Base-by-base conservation (phyloP, 2,888 invertebrate species). In the Tachina fera region DNA sequence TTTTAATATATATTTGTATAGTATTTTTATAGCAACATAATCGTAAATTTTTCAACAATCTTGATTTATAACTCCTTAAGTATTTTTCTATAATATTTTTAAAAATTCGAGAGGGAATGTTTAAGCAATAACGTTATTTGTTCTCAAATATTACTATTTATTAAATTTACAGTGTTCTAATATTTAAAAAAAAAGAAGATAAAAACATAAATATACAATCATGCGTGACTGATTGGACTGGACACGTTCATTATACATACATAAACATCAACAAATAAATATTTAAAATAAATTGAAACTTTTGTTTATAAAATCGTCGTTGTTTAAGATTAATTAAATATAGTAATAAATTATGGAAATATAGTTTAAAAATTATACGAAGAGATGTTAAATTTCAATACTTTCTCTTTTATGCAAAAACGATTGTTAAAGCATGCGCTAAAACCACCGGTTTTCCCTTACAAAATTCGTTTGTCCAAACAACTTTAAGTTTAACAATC, bases 211-310 rank as follows among this genome's bases (percentile, higher is more conserved):
- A 71, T 22, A 76, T 63, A 39, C 53, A 71, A 71, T 49, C 61
- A 71, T 31, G 0, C 31, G 31, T 14, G 31, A 47, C 0, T 75
- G 53, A 60, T 65, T 67, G 51, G 43, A 53, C 5, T 31, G 31
- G 31, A 31, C 31, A 31, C 9, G 47, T 39, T 58, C 41, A 84
- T 78, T 14, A 67, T 75, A 77, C 53, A 85, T 61, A 72, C 53
- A 85, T 61, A 72, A 72, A 61, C 82, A 61, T 83, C 63, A 82
- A 85, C 83, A 84, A 86, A 86, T 88, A 87, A 83, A 86, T 61
- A 68, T 81, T 78, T 41, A 56, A 76, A 79, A 79, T 70, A 80
- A 67, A 83, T 56, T 58, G 43, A 68, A 72, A 79, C 74, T 82
- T 85, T 78, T 81, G 58, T 78, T 72, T 61, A 77, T 68, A 74